Conservation (phyloP, 1,140 invertebrate species). For the Eumaeus atala region DNA sequence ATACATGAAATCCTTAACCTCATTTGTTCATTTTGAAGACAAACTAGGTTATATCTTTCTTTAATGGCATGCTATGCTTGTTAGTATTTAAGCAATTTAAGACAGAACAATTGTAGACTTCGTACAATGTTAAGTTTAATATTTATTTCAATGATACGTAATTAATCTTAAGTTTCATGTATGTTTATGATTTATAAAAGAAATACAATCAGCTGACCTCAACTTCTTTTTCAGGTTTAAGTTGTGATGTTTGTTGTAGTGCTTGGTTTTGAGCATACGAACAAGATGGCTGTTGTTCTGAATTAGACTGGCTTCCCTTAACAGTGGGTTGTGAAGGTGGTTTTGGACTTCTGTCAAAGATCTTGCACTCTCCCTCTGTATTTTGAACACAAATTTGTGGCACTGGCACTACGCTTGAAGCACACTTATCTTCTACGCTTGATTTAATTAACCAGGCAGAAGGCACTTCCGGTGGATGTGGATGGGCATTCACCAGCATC, state of each 20-base stretch:
- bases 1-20: constrained; percentile 54
- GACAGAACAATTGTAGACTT: no score
- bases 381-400: constrained; percentile 53
- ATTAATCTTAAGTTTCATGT: no score
- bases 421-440: constrained; percentile 17
- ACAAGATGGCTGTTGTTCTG: constrained; percentile 51
- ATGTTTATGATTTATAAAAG: neutral
- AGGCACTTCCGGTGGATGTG: constrained; percentile 54
- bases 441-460: constrained; percentile 49
- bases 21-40: constrained; percentile 22
- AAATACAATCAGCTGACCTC: constrained; percentile 51
- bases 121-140: no score
- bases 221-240: constrained; percentile 63
- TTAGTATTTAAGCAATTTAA: no score
- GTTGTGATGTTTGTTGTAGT: constrained; percentile 35
- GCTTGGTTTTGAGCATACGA: constrained; percentile 38
- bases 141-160: no score
- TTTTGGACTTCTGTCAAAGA: constrained; percentile 31
- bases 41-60: no score
- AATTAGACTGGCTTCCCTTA: constrained; percentile 26
- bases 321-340: constrained; percentile 25
- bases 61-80: no score
- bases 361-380: constrained; percentile 31
- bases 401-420: constrained; percentile 23
- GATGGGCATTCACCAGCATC: constrained; percentile 17